Conservation (phyloP, 1,140 invertebrate genomes). For the Pseudomyrmex pallidus region DNA sequence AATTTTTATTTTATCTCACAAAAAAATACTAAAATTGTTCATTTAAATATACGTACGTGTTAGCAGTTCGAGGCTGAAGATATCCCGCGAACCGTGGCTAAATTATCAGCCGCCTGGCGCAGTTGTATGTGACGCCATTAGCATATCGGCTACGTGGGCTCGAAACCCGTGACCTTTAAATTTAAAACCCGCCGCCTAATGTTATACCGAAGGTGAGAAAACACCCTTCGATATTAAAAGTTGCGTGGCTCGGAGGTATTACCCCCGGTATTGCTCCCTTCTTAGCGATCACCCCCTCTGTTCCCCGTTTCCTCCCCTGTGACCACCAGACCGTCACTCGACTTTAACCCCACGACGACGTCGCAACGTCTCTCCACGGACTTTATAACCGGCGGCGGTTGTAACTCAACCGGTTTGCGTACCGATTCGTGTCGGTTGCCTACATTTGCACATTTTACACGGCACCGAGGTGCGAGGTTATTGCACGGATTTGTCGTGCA, state of each 20-base stretch:
- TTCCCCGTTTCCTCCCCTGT: constrained; percentile 34
- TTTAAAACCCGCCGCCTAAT: constrained; percentile 78
- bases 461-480: constrained; percentile 66
- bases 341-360: constrained; percentile 51
- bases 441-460: constrained; percentile 74
- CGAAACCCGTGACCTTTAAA: constrained; percentile 79
- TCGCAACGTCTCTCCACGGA: constrained; percentile 59
- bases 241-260: constrained; percentile 82
- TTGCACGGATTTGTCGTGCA: constrained; percentile 74
- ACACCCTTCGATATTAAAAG: constrained; percentile 84
- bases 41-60: constrained; percentile 32
- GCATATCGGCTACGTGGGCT: constrained; percentile 81
- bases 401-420: constrained; percentile 76
- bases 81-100: constrained; percentile 34
- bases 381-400: constrained; percentile 68
- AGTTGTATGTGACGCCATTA: constrained; percentile 79
- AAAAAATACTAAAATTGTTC: constrained; percentile 7
- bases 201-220: constrained; percentile 82
- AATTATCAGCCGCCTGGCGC: constrained; percentile 57
- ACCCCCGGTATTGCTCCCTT: constrained; percentile 59
- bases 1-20: constrained; percentile 18
- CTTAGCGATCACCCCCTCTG: constrained; percentile 22
- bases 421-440: constrained; percentile 72
- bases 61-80: constrained; percentile 19
- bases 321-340: constrained; percentile 37